phyloP scores from a whole-genome alignment of 2,797 vertebrate species.

The Sebastes matsubarae region DNA sequence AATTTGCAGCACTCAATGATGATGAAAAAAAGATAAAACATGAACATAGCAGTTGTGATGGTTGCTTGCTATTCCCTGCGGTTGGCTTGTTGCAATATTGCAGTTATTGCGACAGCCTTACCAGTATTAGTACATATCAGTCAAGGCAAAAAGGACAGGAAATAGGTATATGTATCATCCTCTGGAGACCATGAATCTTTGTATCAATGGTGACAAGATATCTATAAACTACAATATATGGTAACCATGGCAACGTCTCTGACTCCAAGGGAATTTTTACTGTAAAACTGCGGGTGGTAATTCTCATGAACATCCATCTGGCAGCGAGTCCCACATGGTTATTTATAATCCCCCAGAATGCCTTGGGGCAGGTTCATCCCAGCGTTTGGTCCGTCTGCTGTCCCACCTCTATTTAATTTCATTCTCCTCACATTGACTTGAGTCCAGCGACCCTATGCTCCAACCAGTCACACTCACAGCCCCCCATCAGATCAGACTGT shows the following conservation, averaged over 20 bases:
- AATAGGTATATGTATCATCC: no score
- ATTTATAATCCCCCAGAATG: constrained; percentile 46
- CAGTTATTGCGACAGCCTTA: no score
- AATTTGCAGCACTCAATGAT: no score
- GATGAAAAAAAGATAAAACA: no score
- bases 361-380: constrained; percentile 19
- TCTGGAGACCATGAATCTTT: not conserved
- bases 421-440: not conserved
- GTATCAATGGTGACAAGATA: not conserved
- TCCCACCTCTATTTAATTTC: not conserved
- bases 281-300: not conserved
- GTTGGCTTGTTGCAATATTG: no score
- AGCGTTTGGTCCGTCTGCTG: not conserved
- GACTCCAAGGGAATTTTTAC: not conserved
- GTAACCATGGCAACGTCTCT: constrained; percentile 12
- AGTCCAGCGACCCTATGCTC: constrained; percentile 3
- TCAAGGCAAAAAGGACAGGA: no score
- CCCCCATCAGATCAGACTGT: constrained; percentile 26
- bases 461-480: not conserved
- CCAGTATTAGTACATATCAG: no score
- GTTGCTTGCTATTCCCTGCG: no score
- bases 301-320: not conserved
- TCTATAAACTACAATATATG: not conserved
- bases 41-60: no score
- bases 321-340: constrained; percentile 1